phyloP scores from a whole-genome alignment of 2,113 vertebrate species.

The Coptodon rendalli region DNA sequence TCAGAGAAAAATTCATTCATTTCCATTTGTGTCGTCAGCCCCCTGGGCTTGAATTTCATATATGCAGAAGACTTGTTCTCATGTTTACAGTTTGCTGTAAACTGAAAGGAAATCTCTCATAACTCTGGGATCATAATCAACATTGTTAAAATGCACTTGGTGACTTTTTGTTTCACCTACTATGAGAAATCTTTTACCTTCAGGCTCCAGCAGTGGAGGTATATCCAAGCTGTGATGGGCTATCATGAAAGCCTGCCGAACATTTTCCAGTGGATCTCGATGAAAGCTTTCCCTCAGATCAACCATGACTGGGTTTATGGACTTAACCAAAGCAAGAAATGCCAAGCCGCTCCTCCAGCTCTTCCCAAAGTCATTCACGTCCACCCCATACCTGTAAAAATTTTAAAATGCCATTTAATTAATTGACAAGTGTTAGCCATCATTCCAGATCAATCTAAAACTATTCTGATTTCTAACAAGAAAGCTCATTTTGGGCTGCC shows the following conservation, averaged over 20 bases:
- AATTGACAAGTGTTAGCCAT: not conserved
- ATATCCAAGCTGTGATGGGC: constrained; percentile 78
- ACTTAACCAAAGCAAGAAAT: constrained; percentile 85
- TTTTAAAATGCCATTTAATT: not conserved
- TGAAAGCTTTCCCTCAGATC: constrained; percentile 81
- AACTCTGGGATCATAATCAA: not conserved
- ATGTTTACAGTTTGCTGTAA: not conserved
- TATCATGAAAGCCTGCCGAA: constrained; percentile 79
- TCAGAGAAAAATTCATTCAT: not conserved
- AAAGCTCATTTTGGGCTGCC: not conserved
- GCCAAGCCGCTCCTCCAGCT: constrained; percentile 90
- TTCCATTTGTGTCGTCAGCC: not conserved
- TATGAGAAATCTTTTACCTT: constrained; percentile 70
- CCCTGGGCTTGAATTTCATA: not conserved
- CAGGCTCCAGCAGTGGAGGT: constrained; percentile 83
- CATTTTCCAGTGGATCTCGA: constrained; percentile 75
- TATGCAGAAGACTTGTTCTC: not conserved
- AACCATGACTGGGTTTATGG: constrained; percentile 79
- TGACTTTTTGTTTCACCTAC: accelerated
- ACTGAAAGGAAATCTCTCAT: not conserved
- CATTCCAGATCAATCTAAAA: not conserved
- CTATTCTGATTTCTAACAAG: not conserved
- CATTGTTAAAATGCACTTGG: not conserved
- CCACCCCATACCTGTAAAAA: constrained; percentile 77
- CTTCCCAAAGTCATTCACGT: constrained; percentile 83